Evolutionary conservation across 2,113 vertebrate genomes (phyloP).

Genomic region (Oreotrochilus melanogaster): DNA sequence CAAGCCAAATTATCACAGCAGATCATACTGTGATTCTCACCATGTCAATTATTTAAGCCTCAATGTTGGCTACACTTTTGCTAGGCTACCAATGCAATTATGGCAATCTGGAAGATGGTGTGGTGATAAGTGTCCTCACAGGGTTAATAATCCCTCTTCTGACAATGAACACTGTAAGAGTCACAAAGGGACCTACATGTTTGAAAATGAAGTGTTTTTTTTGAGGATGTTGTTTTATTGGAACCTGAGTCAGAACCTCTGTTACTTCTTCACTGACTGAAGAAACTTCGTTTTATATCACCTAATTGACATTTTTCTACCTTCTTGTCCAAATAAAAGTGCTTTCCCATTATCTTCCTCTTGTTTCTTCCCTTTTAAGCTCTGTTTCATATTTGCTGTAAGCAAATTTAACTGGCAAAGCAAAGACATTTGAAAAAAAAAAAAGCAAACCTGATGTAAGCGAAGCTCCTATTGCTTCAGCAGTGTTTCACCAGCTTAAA

Average conservation of each 20-base stretch:
- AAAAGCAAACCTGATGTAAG: neutral
- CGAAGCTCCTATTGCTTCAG: neutral
- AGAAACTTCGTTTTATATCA: neutral
- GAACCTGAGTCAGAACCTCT: neutral
- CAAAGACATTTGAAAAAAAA: neutral
- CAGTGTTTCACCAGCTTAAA: constrained; percentile 13
- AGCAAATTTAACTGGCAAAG: neutral
- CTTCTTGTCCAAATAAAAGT: neutral
- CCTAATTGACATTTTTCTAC: neutral
- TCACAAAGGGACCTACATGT: neutral
- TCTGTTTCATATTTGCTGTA: neutral
- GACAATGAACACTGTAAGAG: neutral
- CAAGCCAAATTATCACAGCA: neutral
- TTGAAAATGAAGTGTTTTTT: neutral
- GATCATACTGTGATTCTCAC: neutral
- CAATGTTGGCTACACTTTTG: neutral
- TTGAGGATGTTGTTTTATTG: neutral
- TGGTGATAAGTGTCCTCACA: neutral
- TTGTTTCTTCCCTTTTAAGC: neutral
- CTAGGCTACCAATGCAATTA: neutral
- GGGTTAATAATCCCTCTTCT: constrained; percentile 33
- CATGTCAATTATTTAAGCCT: constrained; percentile 36
- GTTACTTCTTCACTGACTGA: neutral
- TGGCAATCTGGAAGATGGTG: neutral
- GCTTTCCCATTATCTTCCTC: neutral